Base-by-base conservation (phyloP, 2,113 vertebrate genomes). In the Ciconia boyciana region DNA sequence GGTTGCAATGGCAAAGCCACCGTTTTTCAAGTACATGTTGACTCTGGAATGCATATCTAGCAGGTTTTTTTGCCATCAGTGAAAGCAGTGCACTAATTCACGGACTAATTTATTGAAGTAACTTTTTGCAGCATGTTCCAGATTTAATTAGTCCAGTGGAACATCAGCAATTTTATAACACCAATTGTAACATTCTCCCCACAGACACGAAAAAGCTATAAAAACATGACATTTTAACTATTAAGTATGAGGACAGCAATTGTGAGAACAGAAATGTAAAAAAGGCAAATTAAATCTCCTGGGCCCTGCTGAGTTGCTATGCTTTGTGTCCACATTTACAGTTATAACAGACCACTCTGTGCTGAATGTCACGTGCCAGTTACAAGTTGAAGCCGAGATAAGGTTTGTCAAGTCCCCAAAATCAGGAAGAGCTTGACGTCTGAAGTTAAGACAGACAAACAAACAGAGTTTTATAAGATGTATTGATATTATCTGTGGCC, bases 61-160 rank as follows among this genome's bases (percentile, higher is more conserved):
- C 31, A 57, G 72, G 31, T 31, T 81, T 75, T 62, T 87, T 69
- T 68, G 81, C 61, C 46, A 51, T 29, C 64, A 16, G n/a, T 71
- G 85, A 83, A 39, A 81, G 55, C 46, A 68, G 44, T 16, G 48
- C 64, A 31, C 54, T 66, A 60, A 93, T 66, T 83, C 51, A 36
- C 0, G 2, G 43, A 29, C 39, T 76, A n/a, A 71, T 83, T 93
- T 83, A 68, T 3, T 48, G 28, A 24, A 71, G 84, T 11, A 70
- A 36, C 83, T 87, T 94, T 82, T 13, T 80, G 71, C 79, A 83
- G 75, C 74, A 10, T 1, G 66, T 77, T 91, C 93, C 75, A 80
- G 71, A 74, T 69, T 82, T 69, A 46, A 77, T 85, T 24, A 54
- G 55, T 16, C 51, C 41, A 16, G 10, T 1, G 41, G 57, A 95